Evolutionary conservation across 2,888 invertebrate species (phyloP).

Genomic region (Eristalis arbustorum): DNA sequence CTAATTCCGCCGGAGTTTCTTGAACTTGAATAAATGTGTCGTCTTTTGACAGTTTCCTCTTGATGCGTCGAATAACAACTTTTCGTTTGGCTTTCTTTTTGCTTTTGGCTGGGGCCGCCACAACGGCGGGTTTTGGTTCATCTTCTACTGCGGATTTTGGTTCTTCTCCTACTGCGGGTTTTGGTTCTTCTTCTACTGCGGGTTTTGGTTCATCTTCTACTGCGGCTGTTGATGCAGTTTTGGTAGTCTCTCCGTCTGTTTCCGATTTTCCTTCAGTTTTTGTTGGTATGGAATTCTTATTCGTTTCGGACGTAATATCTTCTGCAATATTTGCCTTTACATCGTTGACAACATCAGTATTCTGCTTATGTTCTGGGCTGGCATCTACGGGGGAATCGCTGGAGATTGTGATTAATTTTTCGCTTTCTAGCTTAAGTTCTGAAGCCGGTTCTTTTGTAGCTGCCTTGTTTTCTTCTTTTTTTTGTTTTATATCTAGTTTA

Average conservation of each 20-base stretch:
- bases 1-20: constrained; percentile 73
- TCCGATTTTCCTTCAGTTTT: background rate
- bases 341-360: background rate
- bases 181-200: background rate
- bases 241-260: background rate
- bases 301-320: background rate
- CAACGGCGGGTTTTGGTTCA: background rate
- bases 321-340: background rate
- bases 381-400: background rate
- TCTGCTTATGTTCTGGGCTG: background rate
- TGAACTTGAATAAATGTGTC: constrained; percentile 75
- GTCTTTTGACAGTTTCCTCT: constrained; percentile 77
- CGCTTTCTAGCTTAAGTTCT: background rate
- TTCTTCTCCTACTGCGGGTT: background rate
- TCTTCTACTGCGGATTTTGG: background rate
- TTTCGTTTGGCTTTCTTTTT: constrained; percentile 77
- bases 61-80: constrained; percentile 78
- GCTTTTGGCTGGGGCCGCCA: constrained; percentile 71
- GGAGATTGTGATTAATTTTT: background rate
- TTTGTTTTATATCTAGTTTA: background rate
- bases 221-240: background rate
- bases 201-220: no score
- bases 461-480: background rate
- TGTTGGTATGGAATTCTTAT: background rate
- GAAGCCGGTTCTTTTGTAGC: background rate